These are phyloP conservation scores for Alentia gelatinosa DNA, from an alignment of 2,888 invertebrate species.

Conservation along the genomic window DNA sequence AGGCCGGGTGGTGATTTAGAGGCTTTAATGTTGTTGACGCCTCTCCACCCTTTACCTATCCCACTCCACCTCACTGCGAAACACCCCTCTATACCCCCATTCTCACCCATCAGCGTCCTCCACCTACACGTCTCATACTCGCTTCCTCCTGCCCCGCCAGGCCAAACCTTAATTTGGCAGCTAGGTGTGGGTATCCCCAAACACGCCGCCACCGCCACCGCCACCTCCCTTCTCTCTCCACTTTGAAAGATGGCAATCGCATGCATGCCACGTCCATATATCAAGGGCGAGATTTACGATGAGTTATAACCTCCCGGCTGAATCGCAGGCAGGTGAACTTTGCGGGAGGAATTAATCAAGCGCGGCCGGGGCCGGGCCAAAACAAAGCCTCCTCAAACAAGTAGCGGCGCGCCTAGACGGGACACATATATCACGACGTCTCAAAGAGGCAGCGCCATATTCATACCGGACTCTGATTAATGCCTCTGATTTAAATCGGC, in stretches of 20 bases:
- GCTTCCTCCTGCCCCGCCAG: neutral
- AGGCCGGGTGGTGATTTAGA: slow-evolving; percentile 36
- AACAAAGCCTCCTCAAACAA: slow-evolving; percentile 53
- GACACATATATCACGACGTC: slow-evolving; percentile 43
- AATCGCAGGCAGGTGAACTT: slow-evolving; percentile 54
- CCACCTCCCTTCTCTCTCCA: slow-evolving; percentile 24
- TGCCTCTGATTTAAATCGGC: slow-evolving; percentile 47
- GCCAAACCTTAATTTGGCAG: slow-evolving; percentile 1
- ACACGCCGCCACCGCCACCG: neutral
- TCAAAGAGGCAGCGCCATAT: slow-evolving; percentile 50
- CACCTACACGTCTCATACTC: neutral
- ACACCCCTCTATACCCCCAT: neutral
- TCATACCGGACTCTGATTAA: slow-evolving; percentile 36
- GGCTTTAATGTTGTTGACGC: slow-evolving; percentile 47
- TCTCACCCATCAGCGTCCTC: too few species aligned
- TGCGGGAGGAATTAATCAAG: slow-evolving; percentile 50
- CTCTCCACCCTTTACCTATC: neutral
- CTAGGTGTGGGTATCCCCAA: neutral
- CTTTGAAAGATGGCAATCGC: slow-evolving; percentile 53
- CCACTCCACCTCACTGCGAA: neutral
- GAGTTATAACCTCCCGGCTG: slow-evolving; percentile 47
- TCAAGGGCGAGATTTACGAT: slow-evolving; percentile 47
- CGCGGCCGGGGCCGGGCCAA: slow-evolving; percentile 23
- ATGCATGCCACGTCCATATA: slow-evolving; percentile 52
- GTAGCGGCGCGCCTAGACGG: slow-evolving; percentile 19